phyloP scores from a whole-genome alignment of 2,113 vertebrate genomes.

The Echinops telfairi region DNA sequence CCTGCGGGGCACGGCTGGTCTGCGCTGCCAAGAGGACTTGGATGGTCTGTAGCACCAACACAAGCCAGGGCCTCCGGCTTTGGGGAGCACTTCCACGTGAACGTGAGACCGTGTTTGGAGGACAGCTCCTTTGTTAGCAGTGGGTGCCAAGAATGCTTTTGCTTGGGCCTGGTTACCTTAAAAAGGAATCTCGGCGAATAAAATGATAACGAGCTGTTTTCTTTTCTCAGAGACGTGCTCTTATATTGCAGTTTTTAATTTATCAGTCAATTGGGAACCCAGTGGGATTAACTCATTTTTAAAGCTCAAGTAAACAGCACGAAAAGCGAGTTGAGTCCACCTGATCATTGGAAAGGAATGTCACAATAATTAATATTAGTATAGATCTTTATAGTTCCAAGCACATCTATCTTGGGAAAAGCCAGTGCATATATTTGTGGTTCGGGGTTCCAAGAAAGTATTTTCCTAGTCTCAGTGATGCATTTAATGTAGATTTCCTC shows the following conservation, averaged over 20 bases:
- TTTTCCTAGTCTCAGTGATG: background rate
- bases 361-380: conserved; percentile 2
- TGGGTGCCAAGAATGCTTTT: conserved; percentile 64
- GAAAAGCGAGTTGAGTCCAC: conserved; percentile 34
- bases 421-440: background rate
- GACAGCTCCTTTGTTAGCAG: conserved; percentile 51
- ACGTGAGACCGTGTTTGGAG: conserved; percentile 49
- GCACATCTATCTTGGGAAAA: background rate
- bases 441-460: conserved; percentile 1
- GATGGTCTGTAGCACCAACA: background rate
- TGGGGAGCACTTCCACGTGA: conserved; percentile 31
- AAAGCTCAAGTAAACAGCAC: background rate
- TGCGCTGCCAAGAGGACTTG: background rate
- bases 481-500: conserved; percentile 7
- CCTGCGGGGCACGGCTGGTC: background rate
- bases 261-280: conserved; percentile 6
- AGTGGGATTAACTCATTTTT: conserved; percentile 27
- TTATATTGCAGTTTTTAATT: conserved; percentile 49
- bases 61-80: background rate
- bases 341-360: background rate
- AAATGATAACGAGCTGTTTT: conserved; percentile 55
- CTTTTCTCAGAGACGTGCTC: conserved; percentile 45
- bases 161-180: conserved; percentile 61
- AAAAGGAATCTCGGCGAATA: conserved; percentile 73
- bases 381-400: background rate